Percentiles rank a stretch among this genome's conserved stretches.
Evolutionary conservation across 2,888 invertebrate genomes (phyloP).

Genomic region (Gortyna flavago): DNA sequence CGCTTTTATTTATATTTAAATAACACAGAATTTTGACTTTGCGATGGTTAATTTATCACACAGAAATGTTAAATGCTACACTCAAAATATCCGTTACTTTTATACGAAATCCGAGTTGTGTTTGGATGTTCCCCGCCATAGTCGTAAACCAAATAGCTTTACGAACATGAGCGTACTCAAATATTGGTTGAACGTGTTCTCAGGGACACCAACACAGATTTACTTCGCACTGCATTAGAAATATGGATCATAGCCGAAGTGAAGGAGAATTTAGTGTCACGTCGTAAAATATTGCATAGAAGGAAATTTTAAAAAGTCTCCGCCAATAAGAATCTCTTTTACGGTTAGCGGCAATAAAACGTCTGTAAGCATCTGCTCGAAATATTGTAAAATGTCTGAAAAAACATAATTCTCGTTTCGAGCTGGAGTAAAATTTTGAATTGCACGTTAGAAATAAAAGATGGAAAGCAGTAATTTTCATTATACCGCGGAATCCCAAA

Average conservation of each 20-base stretch:
- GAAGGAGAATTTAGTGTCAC: slow-evolving; percentile 44
- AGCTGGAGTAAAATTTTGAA: slow-evolving; percentile 29
- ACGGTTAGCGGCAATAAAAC: slow-evolving; percentile 36
- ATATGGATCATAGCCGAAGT: slow-evolving; percentile 70
- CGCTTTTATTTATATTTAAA: slow-evolving; percentile 31
- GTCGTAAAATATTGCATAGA: slow-evolving; percentile 36
- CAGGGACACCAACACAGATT: slow-evolving; percentile 77
- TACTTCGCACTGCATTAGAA: slow-evolving; percentile 75
- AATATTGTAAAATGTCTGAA: slow-evolving; percentile 44
- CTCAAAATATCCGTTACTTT: slow-evolving; percentile 66
- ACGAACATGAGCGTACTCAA: slow-evolving; percentile 80
- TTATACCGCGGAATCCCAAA: slow-evolving; percentile 65
- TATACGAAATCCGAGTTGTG: slow-evolving; percentile 69
- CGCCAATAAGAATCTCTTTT: slow-evolving; percentile 22
- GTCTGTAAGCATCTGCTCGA: slow-evolving; percentile 43
- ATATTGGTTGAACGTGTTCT: slow-evolving; percentile 86
- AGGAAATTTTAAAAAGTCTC: slow-evolving; percentile 38
- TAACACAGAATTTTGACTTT: slow-evolving; percentile 11
- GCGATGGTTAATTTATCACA: slow-evolving; percentile 27
- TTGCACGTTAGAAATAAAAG: slow-evolving; percentile 30
- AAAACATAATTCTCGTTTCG: slow-evolving; percentile 23
- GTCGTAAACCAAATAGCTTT: slow-evolving; percentile 82
- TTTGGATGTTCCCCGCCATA: slow-evolving; percentile 68
- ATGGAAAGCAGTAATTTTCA: slow-evolving; percentile 58
- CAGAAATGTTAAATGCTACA: slow-evolving; percentile 53